Conservation (phyloP, 92 coral and sea anemone species). For the Pocillopora grandis region DNA sequence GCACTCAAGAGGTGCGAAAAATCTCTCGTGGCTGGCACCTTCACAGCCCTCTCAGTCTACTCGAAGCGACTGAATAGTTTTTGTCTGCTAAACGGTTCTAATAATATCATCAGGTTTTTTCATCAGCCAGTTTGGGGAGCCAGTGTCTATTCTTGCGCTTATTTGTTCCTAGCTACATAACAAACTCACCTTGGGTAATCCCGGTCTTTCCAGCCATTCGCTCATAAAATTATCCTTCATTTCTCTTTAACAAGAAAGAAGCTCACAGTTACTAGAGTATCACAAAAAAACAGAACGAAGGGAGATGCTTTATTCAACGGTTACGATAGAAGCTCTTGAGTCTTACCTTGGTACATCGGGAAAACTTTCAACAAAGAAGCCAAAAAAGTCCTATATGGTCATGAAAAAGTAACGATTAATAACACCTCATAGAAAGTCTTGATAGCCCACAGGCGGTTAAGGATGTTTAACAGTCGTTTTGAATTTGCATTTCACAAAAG, state of each 20-base stretch:
- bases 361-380: conserved; percentile 62
- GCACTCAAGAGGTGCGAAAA: too few relatives aligned
- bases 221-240: conserved; percentile 65
- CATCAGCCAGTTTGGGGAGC: too few relatives aligned
- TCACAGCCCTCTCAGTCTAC: too few relatives aligned
- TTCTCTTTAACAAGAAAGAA: conserved; percentile 39
- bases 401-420: not conserved
- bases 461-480: too few relatives aligned
- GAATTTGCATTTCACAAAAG: too few relatives aligned
- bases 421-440: not conserved
- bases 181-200: conserved; percentile 76
- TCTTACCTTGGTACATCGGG: conserved; percentile 73
- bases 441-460: too few relatives aligned
- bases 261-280: not conserved
- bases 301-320: not conserved
- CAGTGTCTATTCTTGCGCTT: too few relatives aligned
- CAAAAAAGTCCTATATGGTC: conserved; percentile 77
- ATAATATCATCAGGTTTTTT: too few relatives aligned
- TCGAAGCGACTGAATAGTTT: too few relatives aligned
- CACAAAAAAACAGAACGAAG: not conserved
- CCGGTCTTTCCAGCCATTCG: conserved; percentile 93
- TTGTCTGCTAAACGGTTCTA: too few relatives aligned
- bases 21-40: too few relatives aligned
- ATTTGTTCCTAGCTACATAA: too few relatives aligned
- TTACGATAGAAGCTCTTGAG: not conserved